Percentiles rank a stretch among this genome's conserved stretches.
phyloP scores from a whole-genome alignment of 35 echinoderm and acorn worm genomes.

The Nesometra sesokonis region DNA sequence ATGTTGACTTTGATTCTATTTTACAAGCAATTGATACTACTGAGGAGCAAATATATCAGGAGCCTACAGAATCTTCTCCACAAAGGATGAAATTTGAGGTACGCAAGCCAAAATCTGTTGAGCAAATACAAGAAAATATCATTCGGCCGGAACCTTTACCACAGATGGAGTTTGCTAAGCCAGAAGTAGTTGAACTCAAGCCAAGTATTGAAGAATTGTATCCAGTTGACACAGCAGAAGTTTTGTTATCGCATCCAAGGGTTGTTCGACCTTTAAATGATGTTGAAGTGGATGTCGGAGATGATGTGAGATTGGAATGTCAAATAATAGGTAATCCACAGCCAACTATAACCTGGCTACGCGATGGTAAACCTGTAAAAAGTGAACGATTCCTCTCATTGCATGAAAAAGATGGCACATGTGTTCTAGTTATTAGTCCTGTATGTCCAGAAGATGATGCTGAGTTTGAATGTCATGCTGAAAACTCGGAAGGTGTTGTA shows the following conservation, averaged over 20 bases:
- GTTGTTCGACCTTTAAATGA: conserved; percentile 60
- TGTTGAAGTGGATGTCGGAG: conserved; percentile 51
- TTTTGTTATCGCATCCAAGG: conserved; percentile 14
- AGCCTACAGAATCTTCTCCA: neutral
- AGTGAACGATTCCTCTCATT: conserved; percentile 47
- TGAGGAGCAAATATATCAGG: neutral
- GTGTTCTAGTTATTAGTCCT: conserved; percentile 54
- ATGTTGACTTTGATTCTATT: neutral
- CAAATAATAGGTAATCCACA: conserved; percentile 58
- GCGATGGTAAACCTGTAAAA: conserved; percentile 47
- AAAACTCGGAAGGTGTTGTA: conserved; percentile 27
- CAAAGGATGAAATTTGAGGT: neutral
- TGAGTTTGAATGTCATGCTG: conserved; percentile 49
- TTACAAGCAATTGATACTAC: neutral
- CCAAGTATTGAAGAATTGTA: neutral
- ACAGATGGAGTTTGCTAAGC: neutral
- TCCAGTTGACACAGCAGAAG: neutral
- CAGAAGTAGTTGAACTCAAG: neutral
- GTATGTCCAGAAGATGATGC: conserved; percentile 69
- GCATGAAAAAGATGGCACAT: conserved; percentile 59
- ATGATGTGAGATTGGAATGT: conserved; percentile 43
- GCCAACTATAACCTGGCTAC: conserved; percentile 63
- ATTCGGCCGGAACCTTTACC: neutral
- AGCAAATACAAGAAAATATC: conserved; percentile 15
- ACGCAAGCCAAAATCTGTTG: neutral